Evolutionary conservation across 1,140 invertebrate genomes (phyloP).

Genomic region (Drosophila repleta): DNA sequence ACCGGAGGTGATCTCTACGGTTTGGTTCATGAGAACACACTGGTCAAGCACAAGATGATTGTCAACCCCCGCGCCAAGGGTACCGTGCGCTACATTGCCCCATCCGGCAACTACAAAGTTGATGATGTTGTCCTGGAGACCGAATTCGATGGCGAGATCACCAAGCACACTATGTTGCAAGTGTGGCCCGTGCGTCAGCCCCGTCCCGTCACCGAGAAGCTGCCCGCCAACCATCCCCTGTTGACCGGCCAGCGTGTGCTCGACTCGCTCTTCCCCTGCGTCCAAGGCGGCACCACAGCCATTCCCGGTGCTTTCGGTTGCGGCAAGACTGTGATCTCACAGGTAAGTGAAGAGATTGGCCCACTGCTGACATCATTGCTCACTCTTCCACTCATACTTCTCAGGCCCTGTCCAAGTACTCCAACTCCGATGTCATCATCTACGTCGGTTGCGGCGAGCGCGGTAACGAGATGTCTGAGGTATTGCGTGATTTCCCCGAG

Average conservation of each 20-base stretch:
- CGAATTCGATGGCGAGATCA: slow-evolving; percentile 98
- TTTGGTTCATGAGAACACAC: slow-evolving; percentile 97
- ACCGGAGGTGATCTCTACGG: slow-evolving; percentile 99
- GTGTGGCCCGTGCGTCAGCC: slow-evolving; percentile 99
- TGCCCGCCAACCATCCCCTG: slow-evolving; percentile 98
- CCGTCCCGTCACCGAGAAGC: slow-evolving; percentile 98
- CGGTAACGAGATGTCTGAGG: slow-evolving; percentile 94
- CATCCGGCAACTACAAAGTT: slow-evolving; percentile 96
- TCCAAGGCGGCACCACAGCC: slow-evolving; percentile 99
- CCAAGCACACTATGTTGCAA: slow-evolving; percentile 97
- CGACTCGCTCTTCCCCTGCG: slow-evolving; percentile 99
- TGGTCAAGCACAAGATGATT: slow-evolving; percentile 99
- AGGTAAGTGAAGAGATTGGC: slow-evolving; percentile 37
- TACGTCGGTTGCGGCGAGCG: slow-evolving; percentile 99
- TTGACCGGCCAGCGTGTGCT: slow-evolving; percentile 99
- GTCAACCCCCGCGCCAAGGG: slow-evolving; percentile 97
- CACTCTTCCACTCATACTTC: neutral
- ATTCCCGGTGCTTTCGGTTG: slow-evolving; percentile 97
- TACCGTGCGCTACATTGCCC: slow-evolving; percentile 97
- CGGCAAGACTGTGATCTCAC: slow-evolving; percentile 98
- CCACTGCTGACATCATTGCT: neutral
- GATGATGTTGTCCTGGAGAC: slow-evolving; percentile 98
- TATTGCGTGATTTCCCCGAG: slow-evolving; percentile 99
- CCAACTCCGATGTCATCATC: slow-evolving; percentile 99
- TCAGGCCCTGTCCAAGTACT: slow-evolving; percentile 98